Evolutionary conservation across 2,113 vertebrate genomes (phyloP).

Genomic region (Ictalurus furcatus): DNA sequence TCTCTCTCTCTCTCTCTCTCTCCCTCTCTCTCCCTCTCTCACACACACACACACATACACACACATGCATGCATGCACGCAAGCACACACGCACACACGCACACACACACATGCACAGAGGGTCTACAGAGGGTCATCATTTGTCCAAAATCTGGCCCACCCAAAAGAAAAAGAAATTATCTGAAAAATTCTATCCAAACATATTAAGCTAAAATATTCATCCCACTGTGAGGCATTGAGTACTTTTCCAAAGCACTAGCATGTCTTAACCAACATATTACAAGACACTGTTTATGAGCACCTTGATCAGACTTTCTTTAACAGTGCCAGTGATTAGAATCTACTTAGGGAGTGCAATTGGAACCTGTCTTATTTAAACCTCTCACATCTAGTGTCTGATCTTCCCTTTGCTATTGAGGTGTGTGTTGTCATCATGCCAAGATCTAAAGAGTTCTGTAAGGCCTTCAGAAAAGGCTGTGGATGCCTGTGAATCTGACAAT

Average conservation of each 20-base stretch:
- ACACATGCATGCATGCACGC: not conserved
- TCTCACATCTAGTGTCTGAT: too few relatives aligned
- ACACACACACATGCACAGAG: not conserved
- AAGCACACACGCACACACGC: not conserved
- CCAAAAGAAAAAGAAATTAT: not conserved
- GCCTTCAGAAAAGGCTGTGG: too few relatives aligned
- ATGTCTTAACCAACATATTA: not conserved
- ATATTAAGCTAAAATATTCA: not conserved
- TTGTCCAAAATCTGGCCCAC: not conserved
- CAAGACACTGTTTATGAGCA: not conserved
- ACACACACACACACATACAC: not conserved
- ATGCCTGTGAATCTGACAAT: too few relatives aligned
- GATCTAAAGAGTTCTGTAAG: too few relatives aligned
- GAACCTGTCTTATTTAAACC: too few relatives aligned
- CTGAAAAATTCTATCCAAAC: not conserved
- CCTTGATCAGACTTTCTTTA: not conserved
- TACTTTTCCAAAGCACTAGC: not conserved
- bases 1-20: constrained; percentile 46
- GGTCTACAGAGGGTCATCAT: not conserved
- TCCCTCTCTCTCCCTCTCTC: not conserved
- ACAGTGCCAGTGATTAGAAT: too few relatives aligned
- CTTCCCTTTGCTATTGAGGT: too few relatives aligned
- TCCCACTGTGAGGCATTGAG: not conserved
- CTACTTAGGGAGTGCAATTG: too few relatives aligned
- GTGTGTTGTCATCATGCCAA: too few relatives aligned